Evolutionary conservation across 2,113 vertebrate genomes (phyloP), one percentile per base, ranked within the genome.

Genomic region (Notiomystis cincta): DNA sequence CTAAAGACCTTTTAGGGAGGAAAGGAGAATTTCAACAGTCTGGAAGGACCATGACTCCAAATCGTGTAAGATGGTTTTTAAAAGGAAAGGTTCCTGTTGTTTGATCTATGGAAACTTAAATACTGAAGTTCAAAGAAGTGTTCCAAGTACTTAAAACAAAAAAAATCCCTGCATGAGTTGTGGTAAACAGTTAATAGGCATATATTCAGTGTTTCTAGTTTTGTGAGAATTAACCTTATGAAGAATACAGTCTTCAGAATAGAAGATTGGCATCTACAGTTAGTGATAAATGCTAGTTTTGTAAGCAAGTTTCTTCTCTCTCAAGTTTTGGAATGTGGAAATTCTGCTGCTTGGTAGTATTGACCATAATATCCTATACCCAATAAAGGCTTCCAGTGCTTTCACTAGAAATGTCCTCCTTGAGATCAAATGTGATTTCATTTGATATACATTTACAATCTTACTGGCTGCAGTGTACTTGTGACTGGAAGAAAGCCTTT

Each of bases 401-500:
- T 92, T 87, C 35, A 75, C 30, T 87, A 64, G 73, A 65, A 84
- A 30, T 51, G 9, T 66, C 5, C 35, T 66, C 33, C 30, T 66
- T 71, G 35, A 47, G 30, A 31, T 50, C 13, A 54, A 50, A 57
- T 70, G 18, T 86, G 18, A 20, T 71, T 38, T 18, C 22, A 12
- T 92, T 77, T 90, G 48, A 86, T 37, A n/a, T 14, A 15, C 28
- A 24, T 66, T 87, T 81, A 57, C 54, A 87, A 54, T 89, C 51
- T 67, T 65, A 45, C 28, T 89, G 69, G 37, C 40, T 72, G 38
- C 4, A 7, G 25, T 23, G 11, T 78, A 31, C 30, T 79, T 85
- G 53, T 82, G 45, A 47, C 45, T 78, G 47, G 33, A 14, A 21
- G 54, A 72, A 90, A 67, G 23, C 5, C 4, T 44, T 23, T 38